phyloP scores from a whole-genome alignment of 2,113 vertebrate species.

The Nothobranchius furzeri region DNA sequence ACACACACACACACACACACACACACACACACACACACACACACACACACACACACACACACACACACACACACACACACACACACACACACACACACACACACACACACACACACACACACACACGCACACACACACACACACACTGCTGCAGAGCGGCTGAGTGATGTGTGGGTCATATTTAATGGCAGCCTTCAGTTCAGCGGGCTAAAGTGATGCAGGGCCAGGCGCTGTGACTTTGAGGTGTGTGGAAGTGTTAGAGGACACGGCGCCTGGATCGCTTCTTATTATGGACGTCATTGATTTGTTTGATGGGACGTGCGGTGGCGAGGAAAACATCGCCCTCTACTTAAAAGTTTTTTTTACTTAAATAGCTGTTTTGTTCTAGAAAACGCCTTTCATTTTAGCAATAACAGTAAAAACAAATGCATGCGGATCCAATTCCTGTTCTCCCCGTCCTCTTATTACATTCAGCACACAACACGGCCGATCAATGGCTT shows the following conservation, averaged over 20 bases:
- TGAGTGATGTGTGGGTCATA: conserved; percentile 68
- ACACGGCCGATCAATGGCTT: conserved; percentile 68
- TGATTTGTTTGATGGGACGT: conserved; percentile 65
- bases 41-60: conserved; percentile 14
- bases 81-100: conserved; percentile 8
- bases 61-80: conserved; percentile 14
- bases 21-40: too few relatives aligned
- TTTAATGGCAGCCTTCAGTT: conserved; percentile 72
- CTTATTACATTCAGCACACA: conserved; percentile 72
- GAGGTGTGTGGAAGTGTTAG: conserved; percentile 51
- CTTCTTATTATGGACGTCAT: conserved; percentile 65
- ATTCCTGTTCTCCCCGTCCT: conserved; percentile 26
- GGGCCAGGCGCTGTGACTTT: conserved; percentile 62
- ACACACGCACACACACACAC: conserved; percentile 6
- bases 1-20: too few relatives aligned
- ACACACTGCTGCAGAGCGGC: conserved; percentile 35
- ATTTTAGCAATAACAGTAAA: conserved; percentile 12
- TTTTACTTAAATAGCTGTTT: neutral
- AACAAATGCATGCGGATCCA: conserved; percentile 33
- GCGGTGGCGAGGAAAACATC: conserved; percentile 48
- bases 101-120: conserved; percentile 14
- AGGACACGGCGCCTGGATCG: conserved; percentile 52
- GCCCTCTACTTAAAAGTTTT: neutral
- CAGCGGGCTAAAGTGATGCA: conserved; percentile 66
- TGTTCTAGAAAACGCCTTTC: neutral